Conservation (phyloP, 2,797 vertebrate genomes). For the Pipistrellus pygmaeus region DNA sequence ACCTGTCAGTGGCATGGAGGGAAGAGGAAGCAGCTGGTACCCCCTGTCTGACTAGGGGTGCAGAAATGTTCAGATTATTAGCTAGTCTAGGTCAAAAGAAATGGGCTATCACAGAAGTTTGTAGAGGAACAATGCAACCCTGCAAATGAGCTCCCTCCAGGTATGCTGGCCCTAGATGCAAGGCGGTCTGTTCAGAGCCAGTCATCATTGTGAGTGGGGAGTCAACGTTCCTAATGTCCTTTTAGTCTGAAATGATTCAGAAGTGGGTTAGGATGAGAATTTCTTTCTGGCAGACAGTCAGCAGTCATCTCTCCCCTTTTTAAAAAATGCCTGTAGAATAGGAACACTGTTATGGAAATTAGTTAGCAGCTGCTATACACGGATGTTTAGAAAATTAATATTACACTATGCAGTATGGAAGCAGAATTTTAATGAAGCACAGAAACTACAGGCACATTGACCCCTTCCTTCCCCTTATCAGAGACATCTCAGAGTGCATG, state of each 20-base stretch:
- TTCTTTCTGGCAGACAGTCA: conserved; percentile 85
- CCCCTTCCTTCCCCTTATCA: conserved; percentile 87
- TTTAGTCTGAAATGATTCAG: conserved; percentile 14
- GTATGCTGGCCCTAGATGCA: not conserved
- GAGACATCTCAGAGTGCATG: conserved; percentile 85
- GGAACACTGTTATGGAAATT: conserved; percentile 89
- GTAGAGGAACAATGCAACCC: not conserved
- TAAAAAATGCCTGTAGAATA: conserved; percentile 84
- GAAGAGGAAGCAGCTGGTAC: not conserved
- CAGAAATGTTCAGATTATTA: not conserved
- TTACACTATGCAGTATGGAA: conserved; percentile 85
- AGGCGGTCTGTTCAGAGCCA: not conserved
- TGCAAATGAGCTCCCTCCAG: not conserved
- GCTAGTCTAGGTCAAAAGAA: not conserved
- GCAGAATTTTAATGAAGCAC: conserved; percentile 89
- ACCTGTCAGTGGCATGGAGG: not conserved
- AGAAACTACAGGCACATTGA: conserved; percentile 87
- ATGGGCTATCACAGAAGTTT: not conserved
- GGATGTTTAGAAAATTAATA: conserved; percentile 91
- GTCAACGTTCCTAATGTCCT: not conserved
- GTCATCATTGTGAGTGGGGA: not conserved
- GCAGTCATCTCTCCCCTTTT: conserved; percentile 84
- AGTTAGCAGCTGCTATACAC: conserved; percentile 88
- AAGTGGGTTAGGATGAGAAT: conserved; percentile 59
- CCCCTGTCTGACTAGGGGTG: not conserved